phyloP scores from a whole-genome alignment of 2,888 invertebrate species.

The Mesopsocus fuscifrons region DNA sequence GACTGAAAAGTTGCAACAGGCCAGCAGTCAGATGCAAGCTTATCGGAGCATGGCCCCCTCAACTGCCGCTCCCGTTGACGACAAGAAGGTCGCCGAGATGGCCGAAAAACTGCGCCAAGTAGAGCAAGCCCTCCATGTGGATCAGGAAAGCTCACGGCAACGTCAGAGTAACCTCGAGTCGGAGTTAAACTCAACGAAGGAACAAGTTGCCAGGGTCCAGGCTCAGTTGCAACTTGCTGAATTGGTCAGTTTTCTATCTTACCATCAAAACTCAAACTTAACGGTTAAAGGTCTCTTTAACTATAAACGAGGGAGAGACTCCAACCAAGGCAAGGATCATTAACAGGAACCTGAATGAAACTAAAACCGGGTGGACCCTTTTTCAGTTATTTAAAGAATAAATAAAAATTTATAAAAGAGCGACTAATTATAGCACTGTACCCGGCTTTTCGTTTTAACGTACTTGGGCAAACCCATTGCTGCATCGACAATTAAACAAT shows the following conservation, averaged over 20 bases:
- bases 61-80: background rate
- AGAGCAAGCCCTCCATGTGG: constrained; percentile 13
- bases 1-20: background rate
- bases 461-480: too few relatives aligned
- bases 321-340: too few relatives aligned
- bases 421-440: too few relatives aligned
- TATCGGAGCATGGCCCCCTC: background rate
- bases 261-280: too few relatives aligned
- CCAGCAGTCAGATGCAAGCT: background rate
- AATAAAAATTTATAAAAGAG: too few relatives aligned
- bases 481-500: too few relatives aligned
- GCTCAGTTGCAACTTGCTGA: constrained; percentile 32
- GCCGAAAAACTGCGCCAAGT: constrained; percentile 22
- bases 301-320: too few relatives aligned
- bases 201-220: constrained; percentile 24
- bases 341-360: too few relatives aligned
- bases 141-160: constrained; percentile 11
- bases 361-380: too few relatives aligned
- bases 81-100: constrained; percentile 7
- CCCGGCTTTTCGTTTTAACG: too few relatives aligned
- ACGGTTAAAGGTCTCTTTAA: too few relatives aligned
- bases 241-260: constrained; percentile 22
- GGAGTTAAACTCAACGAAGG: constrained; percentile 18
- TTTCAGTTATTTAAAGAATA: too few relatives aligned
- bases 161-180: constrained; percentile 16